phyloP scores from a whole-genome alignment of 2,888 invertebrate species.

The Oasisia sp. region DNA sequence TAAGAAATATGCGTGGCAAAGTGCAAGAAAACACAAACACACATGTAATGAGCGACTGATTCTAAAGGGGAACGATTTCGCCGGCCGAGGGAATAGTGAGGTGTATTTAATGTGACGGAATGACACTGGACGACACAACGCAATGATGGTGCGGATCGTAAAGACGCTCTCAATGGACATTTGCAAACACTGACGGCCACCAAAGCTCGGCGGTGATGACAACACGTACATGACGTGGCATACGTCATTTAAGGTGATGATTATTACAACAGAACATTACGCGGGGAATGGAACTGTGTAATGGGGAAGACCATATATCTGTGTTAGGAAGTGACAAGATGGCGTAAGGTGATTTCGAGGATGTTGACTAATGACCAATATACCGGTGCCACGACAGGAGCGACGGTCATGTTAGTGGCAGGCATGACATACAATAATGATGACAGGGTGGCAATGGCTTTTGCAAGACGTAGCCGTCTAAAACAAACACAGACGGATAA shows the following conservation, averaged over 20 bases:
- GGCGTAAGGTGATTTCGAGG: too few relatives aligned
- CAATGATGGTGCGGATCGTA: not conserved
- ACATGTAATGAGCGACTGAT: not conserved
- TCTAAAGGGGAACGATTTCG: not conserved
- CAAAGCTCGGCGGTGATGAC: not conserved
- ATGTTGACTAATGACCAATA: too few relatives aligned
- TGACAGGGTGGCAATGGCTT: not conserved
- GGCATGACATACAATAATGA: not conserved
- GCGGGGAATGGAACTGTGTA: not conserved
- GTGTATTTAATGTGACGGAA: not conserved
- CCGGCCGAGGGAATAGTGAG: not conserved
- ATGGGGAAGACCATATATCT: too few relatives aligned
- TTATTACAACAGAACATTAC: not conserved
- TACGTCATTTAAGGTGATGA: not conserved
- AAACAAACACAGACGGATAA: too few relatives aligned
- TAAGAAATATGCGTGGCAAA: not conserved
- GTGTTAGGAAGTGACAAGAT: too few relatives aligned
- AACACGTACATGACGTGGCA: not conserved
- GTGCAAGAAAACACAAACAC: not conserved
- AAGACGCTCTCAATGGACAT: not conserved
- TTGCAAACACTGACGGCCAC: not conserved
- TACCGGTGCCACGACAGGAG: too few relatives aligned
- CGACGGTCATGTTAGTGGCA: too few relatives aligned
- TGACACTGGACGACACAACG: not conserved
- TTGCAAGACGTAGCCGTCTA: not conserved